Percentiles rank a stretch among this genome's conserved stretches.
phyloP scores from a whole-genome alignment of 2,797 vertebrate genomes.

The Anolis apletophallus region DNA sequence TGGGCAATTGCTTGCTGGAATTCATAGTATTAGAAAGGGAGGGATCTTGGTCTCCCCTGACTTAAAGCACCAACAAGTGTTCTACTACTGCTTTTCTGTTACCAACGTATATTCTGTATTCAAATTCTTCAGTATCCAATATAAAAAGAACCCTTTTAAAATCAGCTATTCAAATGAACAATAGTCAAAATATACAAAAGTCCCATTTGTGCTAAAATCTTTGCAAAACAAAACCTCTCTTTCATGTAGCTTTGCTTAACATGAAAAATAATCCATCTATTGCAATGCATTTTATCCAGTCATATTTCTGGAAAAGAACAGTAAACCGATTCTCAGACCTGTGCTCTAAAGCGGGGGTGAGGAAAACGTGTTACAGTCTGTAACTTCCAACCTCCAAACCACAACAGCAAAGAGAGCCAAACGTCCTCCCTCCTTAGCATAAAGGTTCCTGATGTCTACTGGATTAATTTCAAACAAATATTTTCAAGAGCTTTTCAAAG shows the following conservation, averaged over 20 bases:
- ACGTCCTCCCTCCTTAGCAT: neutral
- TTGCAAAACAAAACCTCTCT: slow-evolving; percentile 14
- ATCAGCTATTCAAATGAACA: slow-evolving; percentile 17
- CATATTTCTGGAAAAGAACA: slow-evolving; percentile 51
- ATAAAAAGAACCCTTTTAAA: slow-evolving; percentile 13
- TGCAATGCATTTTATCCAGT: slow-evolving; percentile 44
- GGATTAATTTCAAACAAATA: slow-evolving; percentile 4
- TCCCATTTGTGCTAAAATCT: neutral
- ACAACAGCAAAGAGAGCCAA: neutral
- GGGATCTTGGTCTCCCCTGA: slow-evolving; percentile 32
- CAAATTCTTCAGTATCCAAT: slow-evolving; percentile 16
- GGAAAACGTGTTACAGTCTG: neutral
- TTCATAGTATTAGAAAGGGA: slow-evolving; percentile 26
- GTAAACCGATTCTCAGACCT: neutral
- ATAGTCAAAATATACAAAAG: slow-evolving; percentile 33
- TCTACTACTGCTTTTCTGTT: neutral
- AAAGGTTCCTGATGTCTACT: neutral
- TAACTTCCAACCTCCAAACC: neutral
- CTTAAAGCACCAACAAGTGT: slow-evolving; percentile 51
- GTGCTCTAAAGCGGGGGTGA: neutral
- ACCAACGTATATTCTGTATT: neutral
- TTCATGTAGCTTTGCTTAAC: slow-evolving; percentile 26
- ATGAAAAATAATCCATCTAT: slow-evolving; percentile 24
- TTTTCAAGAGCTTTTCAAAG: neutral
- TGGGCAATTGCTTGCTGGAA: slow-evolving; percentile 8